Conservation (phyloP, 1,140 invertebrate species). For the Rhynchophorus ferrugineus region DNA sequence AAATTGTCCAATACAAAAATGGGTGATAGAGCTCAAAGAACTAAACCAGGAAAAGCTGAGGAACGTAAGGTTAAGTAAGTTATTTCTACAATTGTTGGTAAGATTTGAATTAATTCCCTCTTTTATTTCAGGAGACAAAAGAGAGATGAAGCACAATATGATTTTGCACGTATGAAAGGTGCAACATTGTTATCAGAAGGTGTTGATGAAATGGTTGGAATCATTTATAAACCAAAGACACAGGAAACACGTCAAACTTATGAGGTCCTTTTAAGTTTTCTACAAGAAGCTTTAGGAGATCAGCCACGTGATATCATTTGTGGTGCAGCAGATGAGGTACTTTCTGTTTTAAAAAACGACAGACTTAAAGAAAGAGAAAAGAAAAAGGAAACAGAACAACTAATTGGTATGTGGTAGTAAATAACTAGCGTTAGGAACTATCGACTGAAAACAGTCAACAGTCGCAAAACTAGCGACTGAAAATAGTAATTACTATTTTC, state of each 20-base stretch:
- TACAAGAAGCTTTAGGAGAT: slow-evolving; percentile 96
- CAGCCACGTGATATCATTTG: slow-evolving; percentile 94
- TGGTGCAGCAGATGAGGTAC: slow-evolving; percentile 96
- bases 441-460: no score
- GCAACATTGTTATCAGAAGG: slow-evolving; percentile 80
- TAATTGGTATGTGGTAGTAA: slow-evolving; percentile 60
- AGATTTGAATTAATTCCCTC: no score
- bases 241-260: slow-evolving; percentile 97
- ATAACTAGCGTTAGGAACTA: no score
- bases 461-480: no score
- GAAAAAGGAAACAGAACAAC: slow-evolving; percentile 83
- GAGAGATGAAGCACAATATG: slow-evolving; percentile 85
- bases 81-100: background rate
- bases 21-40: slow-evolving; percentile 89
- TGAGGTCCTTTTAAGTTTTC: slow-evolving; percentile 90
- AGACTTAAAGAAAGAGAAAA: slow-evolving; percentile 88
- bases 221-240: slow-evolving; percentile 93
- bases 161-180: slow-evolving; percentile 85
- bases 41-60: slow-evolving; percentile 80
- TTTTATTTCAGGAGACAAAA: slow-evolving; percentile 65
- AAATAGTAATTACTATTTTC: no score
- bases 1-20: slow-evolving; percentile 89
- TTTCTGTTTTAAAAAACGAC: slow-evolving; percentile 93
- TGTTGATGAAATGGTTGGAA: slow-evolving; percentile 87
- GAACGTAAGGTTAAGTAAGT: slow-evolving; percentile 87